Evolutionary conservation across 2,113 vertebrate genomes (phyloP).

Genomic region (Heterochromis multidens): DNA sequence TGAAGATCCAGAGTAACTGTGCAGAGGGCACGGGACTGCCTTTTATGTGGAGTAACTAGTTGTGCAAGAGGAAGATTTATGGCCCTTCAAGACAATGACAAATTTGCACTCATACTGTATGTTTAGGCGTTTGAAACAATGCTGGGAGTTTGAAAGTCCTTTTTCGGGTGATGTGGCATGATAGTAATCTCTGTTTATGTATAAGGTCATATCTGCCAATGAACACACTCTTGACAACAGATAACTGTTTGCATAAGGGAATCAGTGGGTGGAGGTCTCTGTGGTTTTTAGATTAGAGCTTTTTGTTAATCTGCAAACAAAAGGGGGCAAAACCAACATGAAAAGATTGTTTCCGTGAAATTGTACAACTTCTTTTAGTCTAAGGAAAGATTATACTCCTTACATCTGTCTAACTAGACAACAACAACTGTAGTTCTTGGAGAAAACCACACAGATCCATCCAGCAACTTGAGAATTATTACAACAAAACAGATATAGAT

Average conservation of each 20-base stretch:
- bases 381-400: not conserved
- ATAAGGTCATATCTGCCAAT: not conserved
- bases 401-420: not conserved
- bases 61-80: slow-evolving; percentile 39
- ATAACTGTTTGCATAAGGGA: not conserved
- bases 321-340: too few relatives aligned
- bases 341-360: not conserved
- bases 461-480: not conserved
- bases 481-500: not conserved
- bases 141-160: not conserved
- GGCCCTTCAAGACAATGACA: not conserved
- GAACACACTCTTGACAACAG: not conserved
- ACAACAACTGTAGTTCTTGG: not conserved
- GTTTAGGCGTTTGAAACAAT: not conserved
- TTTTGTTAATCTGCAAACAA: not conserved
- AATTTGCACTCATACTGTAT: not conserved
- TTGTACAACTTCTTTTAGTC: not conserved
- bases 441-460: not conserved
- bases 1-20: not conserved
- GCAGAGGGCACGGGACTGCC: not conserved
- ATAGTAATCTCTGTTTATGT: not conserved
- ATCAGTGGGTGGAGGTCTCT: not conserved
- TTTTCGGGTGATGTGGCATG: fast-evolving
- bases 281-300: not conserved
- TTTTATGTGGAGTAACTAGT: slow-evolving; percentile 26